Evolutionary conservation across 2,113 vertebrate genomes (phyloP).

Genomic region (Atractosteus spatula): DNA sequence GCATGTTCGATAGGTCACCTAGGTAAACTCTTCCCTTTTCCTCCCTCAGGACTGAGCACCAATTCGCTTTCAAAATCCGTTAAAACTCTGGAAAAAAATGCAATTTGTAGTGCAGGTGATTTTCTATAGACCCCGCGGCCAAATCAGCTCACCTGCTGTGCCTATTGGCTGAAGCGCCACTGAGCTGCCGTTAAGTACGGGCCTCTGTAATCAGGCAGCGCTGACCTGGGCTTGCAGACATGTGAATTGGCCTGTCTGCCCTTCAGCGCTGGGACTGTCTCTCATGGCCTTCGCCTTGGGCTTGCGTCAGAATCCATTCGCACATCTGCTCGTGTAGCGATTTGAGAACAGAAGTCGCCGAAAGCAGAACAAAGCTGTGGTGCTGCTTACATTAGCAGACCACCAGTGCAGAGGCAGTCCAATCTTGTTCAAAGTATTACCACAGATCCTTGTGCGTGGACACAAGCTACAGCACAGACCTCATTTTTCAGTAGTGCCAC

Average conservation of each 20-base stretch:
- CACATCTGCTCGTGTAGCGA: too few relatives aligned
- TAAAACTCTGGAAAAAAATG: constrained; percentile 1
- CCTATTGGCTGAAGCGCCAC: constrained; percentile 11
- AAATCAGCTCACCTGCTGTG: constrained; percentile 1
- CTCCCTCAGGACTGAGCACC: neutral
- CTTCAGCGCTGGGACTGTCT: neutral
- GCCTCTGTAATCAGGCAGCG: neutral
- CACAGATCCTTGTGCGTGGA: too few relatives aligned
- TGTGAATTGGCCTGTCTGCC: neutral
- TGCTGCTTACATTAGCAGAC: too few relatives aligned
- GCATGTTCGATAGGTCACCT: too few relatives aligned
- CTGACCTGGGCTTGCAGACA: neutral
- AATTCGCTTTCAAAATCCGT: neutral
- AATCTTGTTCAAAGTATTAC: too few relatives aligned
- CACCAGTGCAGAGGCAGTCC: too few relatives aligned
- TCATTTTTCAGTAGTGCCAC: too few relatives aligned
- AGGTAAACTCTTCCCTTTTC: neutral
- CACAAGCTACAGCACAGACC: too few relatives aligned
- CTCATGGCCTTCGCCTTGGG: neutral
- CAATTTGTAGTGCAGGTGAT: constrained; percentile 27
- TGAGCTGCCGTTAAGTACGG: neutral
- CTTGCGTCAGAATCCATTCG: too few relatives aligned
- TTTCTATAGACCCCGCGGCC: constrained; percentile 16
- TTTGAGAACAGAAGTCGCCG: neutral
- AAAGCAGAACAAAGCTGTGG: too few relatives aligned